Base-by-base conservation (phyloP, 1,140 invertebrate genomes). In the Saccostrea cuccullata region DNA sequence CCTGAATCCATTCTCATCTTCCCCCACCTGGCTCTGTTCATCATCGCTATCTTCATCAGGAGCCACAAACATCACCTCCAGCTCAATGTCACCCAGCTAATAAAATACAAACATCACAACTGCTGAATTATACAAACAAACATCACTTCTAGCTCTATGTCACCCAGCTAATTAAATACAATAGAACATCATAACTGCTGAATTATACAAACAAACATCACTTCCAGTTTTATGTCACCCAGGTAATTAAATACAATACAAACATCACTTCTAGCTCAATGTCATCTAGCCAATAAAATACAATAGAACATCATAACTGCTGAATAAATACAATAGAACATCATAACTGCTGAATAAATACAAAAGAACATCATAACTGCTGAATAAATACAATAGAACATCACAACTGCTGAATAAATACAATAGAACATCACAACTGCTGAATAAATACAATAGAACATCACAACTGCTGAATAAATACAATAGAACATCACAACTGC, bases 21-120 rank as follows among this genome's bases (percentile, higher is more conserved):
- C 94, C 92, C 90, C 94, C 82, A 93, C 94, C 84, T 93, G 92
- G 67, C 94, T 94, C 13, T 95, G 94, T 17, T 95, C 94, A 87
- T 94, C 94, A 89, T 96, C 96, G 92, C 96, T 96, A 91, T 96
- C 96, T 92, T 97, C 97, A 85, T 96, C 96, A 26, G 97, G 96
- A 56, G 97, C 96, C 5, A 95, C 95, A 94, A 97, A 97, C 93
- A 97, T 96, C 56, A 97, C 97, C 93, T 97, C 96, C 84, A 97
- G 94, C 60, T 96, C 96, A 91, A 97, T 97, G 92, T 97, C 96
- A 15, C 97, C 97, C 92, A 96, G 96, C 94, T 97, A 96, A 86
- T 96, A 90, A 88, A 90, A 67, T 83, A 90, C 60, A 20, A 58
- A 88, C 8, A n/a, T 77, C 11, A 47, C 40, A 47, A 47, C 40